Conservation (phyloP, 2,888 invertebrate species). For the Diplolepis rosae region DNA sequence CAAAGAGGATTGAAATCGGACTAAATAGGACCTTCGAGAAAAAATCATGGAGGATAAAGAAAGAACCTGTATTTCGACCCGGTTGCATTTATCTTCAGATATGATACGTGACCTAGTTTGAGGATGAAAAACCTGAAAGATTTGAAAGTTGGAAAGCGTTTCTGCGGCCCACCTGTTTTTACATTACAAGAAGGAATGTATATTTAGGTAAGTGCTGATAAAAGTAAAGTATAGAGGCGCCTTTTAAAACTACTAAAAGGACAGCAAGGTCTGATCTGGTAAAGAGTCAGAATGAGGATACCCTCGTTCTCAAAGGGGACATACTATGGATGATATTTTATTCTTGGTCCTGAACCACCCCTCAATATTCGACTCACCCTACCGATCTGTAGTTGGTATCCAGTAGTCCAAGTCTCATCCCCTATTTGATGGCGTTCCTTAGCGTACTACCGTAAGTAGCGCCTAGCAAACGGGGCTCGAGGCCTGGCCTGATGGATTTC, state of each 20-base stretch:
- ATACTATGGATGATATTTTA: conserved; percentile 67
- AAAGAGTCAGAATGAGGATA: conserved; percentile 46
- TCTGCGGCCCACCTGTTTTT: no score
- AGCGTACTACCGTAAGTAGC: conserved; percentile 56
- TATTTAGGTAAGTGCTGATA: background rate
- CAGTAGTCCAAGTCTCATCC: conserved; percentile 50
- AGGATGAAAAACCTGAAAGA: background rate
- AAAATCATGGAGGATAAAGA: no score
- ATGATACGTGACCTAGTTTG: background rate
- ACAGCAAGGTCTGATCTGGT: conserved; percentile 35
- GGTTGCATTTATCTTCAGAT: no score
- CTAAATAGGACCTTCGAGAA: no score
- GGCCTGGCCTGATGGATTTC: conserved; percentile 69
- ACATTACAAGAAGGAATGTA: no score
- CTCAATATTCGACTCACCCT: conserved; percentile 26
- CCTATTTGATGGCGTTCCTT: conserved; percentile 62
- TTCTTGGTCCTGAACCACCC: conserved; percentile 57
- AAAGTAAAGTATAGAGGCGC: conserved; percentile 22
- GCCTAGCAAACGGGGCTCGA: conserved; percentile 61
- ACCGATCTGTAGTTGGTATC: no score
- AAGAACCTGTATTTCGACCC: no score
- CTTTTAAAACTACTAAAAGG: conserved; percentile 33
- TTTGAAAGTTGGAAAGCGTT: no score
- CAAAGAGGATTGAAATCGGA: no score
- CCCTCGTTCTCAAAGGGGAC: conserved; percentile 62